Evolutionary conservation across 2,113 vertebrate species (phyloP), one percentile per base, ranked within the genome.

Genomic region (Rhegmatorhina hoffmannsi): DNA sequence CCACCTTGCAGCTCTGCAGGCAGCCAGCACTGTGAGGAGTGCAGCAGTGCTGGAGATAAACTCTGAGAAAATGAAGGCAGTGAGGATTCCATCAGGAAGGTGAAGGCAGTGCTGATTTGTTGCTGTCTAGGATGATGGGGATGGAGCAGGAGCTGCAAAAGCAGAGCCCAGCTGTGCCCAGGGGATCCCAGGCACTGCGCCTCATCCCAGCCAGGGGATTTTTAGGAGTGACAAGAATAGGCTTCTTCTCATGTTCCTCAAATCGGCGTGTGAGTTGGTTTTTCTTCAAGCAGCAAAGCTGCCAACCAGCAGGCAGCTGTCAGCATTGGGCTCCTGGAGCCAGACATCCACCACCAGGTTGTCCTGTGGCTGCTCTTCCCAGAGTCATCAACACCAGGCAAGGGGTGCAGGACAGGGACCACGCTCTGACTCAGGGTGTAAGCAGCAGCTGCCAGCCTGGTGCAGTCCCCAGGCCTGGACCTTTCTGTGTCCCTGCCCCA

Each of bases 241-340:
- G 36, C 4, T 94, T 74, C 50, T 63, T 7, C 25, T 47, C 17
- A 0, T 7, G 14, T 46, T 50, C 53, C 59, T 77, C 52, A 50
- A 24, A 64, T 13, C 28, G 21, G 40, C 83, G 19, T 2, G 0
- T 8, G 72, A 73, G 56, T 44, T 76, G 50, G 0, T 7, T 91
- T 83, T 47, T 12, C n/a, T 76, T 66, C n/a, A 20, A 75, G 34
- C 24, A 56, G 49, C 17, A n/a, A 24, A 9, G 86, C 36, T 44
- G 44, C 28, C 76, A 84, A 78, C 26, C 74, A 79, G 64, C 49
- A 81, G 81, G 72, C 78, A 68, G 84, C 29, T 50, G 82, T 46
- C 20, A 56, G 74, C 0, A 0, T 3, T 20, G 60, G 63, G 49
- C 23, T 91, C n/a, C 24, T 0, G 0, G 33, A 14, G 28, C 17